Percentiles rank a stretch among this genome's conserved stretches.
These are phyloP conservation scores for Tetragonula carbonaria DNA, from an alignment of 2,888 invertebrate genomes.

Conservation along the genomic window DNA sequence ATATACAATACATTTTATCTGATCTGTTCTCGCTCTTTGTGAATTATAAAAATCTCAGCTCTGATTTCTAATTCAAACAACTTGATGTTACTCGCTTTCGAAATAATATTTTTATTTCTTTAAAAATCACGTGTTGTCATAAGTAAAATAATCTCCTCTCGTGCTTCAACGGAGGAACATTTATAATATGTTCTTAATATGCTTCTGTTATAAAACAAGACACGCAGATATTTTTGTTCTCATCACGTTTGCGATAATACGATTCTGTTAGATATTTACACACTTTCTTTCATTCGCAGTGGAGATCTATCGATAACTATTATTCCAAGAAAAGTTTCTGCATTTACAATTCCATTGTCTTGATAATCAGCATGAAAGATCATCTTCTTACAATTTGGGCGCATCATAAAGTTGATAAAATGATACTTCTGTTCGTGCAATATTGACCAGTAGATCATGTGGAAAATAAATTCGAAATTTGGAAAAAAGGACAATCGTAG, in stretches of 20 bases:
- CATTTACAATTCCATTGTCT: not conserved
- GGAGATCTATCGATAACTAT: not conserved
- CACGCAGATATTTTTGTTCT: not conserved
- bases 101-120: not conserved
- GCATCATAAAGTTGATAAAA: not conserved
- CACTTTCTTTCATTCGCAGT: not conserved
- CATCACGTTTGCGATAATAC: too few species aligned
- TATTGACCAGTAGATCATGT: not conserved
- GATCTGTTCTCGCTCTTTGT: too few species aligned
- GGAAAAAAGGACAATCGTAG: not conserved
- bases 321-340: not conserved
- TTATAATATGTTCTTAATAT: not conserved
- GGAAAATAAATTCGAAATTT: not conserved
- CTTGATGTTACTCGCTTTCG: not conserved
- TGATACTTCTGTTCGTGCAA: rapidly evolving
- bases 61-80: too few species aligned
- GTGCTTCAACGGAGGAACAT: too few species aligned
- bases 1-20: too few species aligned
- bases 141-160: not conserved
- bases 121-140: not conserved
- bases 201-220: not conserved
- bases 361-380: not conserved
- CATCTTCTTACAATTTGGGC: not conserved
- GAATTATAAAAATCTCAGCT: too few species aligned
- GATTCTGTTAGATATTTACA: not conserved